These are phyloP conservation scores for Thinocorus orbignyianus DNA, from an alignment of 2,113 vertebrate genomes.

Conservation along the genomic window DNA sequence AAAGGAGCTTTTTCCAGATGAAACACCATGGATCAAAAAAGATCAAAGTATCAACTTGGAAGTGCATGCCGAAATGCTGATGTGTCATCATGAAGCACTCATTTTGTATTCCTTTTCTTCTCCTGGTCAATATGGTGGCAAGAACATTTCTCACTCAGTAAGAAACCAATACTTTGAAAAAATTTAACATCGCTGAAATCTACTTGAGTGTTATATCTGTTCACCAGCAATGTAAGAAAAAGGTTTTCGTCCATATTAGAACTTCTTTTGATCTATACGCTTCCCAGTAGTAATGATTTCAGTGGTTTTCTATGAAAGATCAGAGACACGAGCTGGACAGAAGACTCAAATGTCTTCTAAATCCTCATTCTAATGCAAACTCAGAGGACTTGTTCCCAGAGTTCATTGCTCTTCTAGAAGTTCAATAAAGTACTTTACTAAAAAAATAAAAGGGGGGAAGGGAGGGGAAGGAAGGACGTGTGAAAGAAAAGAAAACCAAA, in stretches of 20 bases:
- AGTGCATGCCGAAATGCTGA: background rate
- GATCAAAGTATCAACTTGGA: background rate
- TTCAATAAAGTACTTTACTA: background rate
- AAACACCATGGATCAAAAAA: background rate
- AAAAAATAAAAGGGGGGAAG: no score
- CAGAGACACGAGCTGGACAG: background rate
- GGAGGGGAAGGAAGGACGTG: no score
- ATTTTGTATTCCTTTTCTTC: background rate
- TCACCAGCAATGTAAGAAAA: background rate
- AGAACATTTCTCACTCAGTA: background rate
- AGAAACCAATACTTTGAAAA: background rate
- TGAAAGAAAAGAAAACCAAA: background rate
- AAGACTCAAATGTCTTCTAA: background rate
- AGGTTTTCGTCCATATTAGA: background rate
- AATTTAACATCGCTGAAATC: background rate
- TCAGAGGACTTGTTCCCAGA: background rate
- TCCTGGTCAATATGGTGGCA: background rate
- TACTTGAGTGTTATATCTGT: background rate
- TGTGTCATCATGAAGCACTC: background rate
- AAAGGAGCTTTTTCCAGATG: background rate
- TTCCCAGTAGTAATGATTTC: background rate
- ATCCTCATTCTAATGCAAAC: background rate
- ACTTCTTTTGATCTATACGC: background rate
- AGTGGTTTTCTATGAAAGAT: background rate
- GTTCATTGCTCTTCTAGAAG: background rate